A percentile compares a stretch with the other conserved stretches of the same genome.
Conservation (phyloP, 2,797 vertebrate genomes). For the Pterois miles region DNA sequence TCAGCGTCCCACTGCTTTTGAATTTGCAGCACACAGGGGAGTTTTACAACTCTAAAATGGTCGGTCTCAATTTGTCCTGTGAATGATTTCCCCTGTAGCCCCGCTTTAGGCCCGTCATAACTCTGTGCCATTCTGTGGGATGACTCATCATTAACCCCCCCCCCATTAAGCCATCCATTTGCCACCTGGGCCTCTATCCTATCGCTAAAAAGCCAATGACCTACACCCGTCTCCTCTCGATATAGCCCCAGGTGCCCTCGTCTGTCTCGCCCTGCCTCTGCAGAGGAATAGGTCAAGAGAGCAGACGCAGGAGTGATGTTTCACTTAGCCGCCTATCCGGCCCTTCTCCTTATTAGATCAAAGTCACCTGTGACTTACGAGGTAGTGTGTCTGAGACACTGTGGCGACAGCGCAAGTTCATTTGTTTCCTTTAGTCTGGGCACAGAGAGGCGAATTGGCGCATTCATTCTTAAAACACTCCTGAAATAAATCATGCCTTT, state of each 20-base stretch:
- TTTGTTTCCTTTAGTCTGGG: conserved; percentile 37
- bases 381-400: conserved; percentile 47
- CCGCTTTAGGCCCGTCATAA: conserved; percentile 51
- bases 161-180: conserved; percentile 70
- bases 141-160: conserved; percentile 66
- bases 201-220: conserved; percentile 51
- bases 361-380: conserved; percentile 65
- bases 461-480: conserved; percentile 24
- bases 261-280: conserved; percentile 34
- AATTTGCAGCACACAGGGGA: conserved; percentile 45
- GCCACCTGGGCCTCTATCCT: conserved; percentile 52
- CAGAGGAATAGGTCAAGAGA: conserved; percentile 60
- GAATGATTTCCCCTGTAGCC: conserved; percentile 60
- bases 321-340: conserved; percentile 44
- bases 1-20: conserved; percentile 28
- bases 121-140: conserved; percentile 33
- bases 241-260: conserved; percentile 18
- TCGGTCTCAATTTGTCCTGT: conserved; percentile 60
- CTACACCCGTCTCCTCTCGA: conserved; percentile 29
- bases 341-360: conserved; percentile 64
- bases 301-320: conserved; percentile 65
- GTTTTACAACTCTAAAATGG: conserved; percentile 61
- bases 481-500: conserved; percentile 13
- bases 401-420: conserved; percentile 25
- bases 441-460: background rate